These are phyloP conservation scores for Drosophila buzzatii DNA, from an alignment of 2,888 invertebrate genomes.

Conservation along the genomic window DNA sequence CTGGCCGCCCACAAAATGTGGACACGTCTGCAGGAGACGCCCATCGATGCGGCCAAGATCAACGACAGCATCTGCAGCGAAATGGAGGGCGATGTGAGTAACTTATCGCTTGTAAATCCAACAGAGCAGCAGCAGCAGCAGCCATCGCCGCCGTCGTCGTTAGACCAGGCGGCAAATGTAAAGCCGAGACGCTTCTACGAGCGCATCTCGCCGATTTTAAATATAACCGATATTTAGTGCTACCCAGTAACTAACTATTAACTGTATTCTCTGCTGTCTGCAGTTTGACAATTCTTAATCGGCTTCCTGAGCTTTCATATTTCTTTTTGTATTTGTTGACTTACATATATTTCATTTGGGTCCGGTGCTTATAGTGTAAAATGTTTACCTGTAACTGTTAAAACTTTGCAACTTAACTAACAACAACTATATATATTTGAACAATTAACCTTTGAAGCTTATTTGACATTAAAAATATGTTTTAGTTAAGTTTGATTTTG, in stretches of 20 bases:
- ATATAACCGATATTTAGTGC: constrained; percentile 41
- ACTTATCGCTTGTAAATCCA: constrained; percentile 16
- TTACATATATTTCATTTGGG: not conserved
- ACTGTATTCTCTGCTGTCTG: not conserved
- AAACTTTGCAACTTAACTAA: not conserved
- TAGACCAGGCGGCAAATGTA: constrained; percentile 7
- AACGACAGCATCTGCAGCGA: constrained; percentile 89
- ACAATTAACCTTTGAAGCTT: not conserved
- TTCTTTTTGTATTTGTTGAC: not conserved
- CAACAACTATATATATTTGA: not conserved
- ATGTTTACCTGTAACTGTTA: not conserved
- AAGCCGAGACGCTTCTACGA: constrained; percentile 31
- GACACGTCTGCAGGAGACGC: constrained; percentile 92
- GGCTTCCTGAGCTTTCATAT: not conserved
- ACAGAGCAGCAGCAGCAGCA: constrained; percentile 6
- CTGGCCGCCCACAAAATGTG: constrained; percentile 98
- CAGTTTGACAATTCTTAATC: not conserved
- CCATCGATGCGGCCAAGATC: constrained; percentile 89
- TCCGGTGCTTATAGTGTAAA: not conserved
- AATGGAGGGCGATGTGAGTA: constrained; percentile 88
- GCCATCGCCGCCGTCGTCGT: not conserved
- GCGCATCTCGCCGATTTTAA: constrained; percentile 29
- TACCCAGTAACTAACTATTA: not conserved
- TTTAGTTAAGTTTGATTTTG: not conserved
- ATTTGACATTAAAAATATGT: not conserved